Percentiles rank a stretch among this genome's conserved stretches.
These are phyloP conservation scores for Drosophila varians DNA, from an alignment of 1,140 invertebrate species.

Conservation along the genomic window DNA sequence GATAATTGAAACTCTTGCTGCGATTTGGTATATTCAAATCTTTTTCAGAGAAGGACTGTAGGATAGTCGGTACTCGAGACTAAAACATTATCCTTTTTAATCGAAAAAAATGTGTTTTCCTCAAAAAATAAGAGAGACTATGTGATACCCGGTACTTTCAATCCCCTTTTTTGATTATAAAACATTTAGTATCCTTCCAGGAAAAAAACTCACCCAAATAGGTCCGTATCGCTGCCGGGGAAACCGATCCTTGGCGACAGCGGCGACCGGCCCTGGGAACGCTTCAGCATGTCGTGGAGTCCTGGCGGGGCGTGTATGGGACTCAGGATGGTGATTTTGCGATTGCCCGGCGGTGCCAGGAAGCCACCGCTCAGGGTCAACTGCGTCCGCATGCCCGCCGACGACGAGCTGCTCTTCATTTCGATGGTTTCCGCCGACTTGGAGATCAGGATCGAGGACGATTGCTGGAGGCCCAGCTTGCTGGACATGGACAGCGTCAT, in stretches of 20 bases:
- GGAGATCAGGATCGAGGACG: conserved; percentile 81
- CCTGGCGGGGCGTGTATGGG: conserved; percentile 81
- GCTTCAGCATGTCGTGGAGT: conserved; percentile 78
- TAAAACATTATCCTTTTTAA: too few relatives aligned
- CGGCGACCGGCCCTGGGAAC: conserved; percentile 68
- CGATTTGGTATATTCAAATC: too few relatives aligned
- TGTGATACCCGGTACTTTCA: neutral
- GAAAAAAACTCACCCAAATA: conserved; percentile 78
- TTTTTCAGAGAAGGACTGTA: too few relatives aligned
- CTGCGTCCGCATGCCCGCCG: conserved; percentile 76
- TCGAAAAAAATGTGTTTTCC: neutral
- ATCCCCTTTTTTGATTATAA: too few relatives aligned
- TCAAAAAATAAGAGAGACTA: neutral
- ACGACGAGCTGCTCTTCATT: conserved; percentile 71
- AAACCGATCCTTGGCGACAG: conserved; percentile 81
- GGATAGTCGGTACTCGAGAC: too few relatives aligned
- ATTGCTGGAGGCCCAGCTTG: conserved; percentile 79
- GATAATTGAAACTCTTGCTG: too few relatives aligned
- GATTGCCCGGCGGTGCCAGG: conserved; percentile 75
- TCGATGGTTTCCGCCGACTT: conserved; percentile 83
- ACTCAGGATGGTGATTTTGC: conserved; percentile 82
- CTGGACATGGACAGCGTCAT: conserved; percentile 63
- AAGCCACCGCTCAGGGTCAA: conserved; percentile 79
- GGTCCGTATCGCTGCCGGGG: conserved; percentile 78
- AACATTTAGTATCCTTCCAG: too few relatives aligned